These are phyloP conservation scores for Leptopilina drosophilae DNA, from an alignment of 2,888 invertebrate genomes.

Conservation along the genomic window DNA sequence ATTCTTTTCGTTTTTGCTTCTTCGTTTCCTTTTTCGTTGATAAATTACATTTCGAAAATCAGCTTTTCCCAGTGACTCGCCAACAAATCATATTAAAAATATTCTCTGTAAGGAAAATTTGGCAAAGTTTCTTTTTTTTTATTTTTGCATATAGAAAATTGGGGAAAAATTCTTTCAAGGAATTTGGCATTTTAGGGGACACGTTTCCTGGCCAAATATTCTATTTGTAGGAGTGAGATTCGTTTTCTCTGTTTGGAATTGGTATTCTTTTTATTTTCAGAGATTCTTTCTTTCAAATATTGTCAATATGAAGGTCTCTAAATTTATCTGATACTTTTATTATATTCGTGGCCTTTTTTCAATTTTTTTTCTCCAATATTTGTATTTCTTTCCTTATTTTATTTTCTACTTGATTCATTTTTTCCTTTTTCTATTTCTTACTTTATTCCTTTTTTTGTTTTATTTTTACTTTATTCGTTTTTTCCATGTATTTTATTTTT, in stretches of 20 bases:
- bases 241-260: not conserved
- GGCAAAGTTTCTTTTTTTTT: not conserved
- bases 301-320: not conserved
- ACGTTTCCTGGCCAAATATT: not conserved
- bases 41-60: not conserved
- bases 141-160: not conserved
- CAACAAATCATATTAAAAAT: not conserved
- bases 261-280: not conserved
- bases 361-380: too few species aligned
- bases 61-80: not conserved
- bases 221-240: not conserved
- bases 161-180: not conserved
- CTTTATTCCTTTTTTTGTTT: not conserved
- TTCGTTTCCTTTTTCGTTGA: not conserved
- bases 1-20: not conserved
- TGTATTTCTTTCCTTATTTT: not conserved
- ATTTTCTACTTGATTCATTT: not conserved
- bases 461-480: not conserved
- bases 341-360: too few species aligned
- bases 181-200: not conserved
- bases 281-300: conserved; percentile 17
- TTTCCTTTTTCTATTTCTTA: not conserved
- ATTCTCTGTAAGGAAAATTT: not conserved
- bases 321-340: not conserved
- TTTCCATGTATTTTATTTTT: not conserved